Conservation (phyloP, 2,113 vertebrate species). For the Chloropsis cyanopogon region DNA sequence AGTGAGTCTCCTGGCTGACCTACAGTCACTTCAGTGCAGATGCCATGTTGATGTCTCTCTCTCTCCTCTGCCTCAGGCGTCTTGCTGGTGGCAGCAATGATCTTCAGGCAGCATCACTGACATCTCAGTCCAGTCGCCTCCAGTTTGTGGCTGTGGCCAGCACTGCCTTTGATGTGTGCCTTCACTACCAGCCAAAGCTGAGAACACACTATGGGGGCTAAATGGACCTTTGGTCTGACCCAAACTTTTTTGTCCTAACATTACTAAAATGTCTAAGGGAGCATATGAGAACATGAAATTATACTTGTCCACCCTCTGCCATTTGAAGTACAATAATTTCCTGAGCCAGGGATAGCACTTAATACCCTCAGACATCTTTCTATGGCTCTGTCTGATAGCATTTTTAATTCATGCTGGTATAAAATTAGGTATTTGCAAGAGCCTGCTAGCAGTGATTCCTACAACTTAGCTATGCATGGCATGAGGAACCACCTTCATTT, state of each 20-base stretch:
- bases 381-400: background rate
- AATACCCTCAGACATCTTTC: background rate
- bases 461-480: fast-evolving
- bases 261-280: background rate
- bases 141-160: background rate
- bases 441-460: background rate
- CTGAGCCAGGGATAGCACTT: fast-evolving
- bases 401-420: background rate
- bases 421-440: background rate
- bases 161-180: background rate
- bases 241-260: background rate
- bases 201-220: background rate
- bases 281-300: background rate
- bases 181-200: background rate
- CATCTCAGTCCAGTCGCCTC: background rate
- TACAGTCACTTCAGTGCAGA: background rate
- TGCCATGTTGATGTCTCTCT: background rate
- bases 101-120: background rate
- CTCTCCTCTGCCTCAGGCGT: background rate
- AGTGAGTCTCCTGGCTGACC: background rate
- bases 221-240: background rate
- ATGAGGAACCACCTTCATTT: background rate
- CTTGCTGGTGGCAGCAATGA: background rate
- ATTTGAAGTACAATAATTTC: background rate
- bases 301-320: background rate